Evolutionary conservation across 2,888 invertebrate species (phyloP), one percentile per base, ranked within the genome.

Genomic region (Melanophora roralis): DNA sequence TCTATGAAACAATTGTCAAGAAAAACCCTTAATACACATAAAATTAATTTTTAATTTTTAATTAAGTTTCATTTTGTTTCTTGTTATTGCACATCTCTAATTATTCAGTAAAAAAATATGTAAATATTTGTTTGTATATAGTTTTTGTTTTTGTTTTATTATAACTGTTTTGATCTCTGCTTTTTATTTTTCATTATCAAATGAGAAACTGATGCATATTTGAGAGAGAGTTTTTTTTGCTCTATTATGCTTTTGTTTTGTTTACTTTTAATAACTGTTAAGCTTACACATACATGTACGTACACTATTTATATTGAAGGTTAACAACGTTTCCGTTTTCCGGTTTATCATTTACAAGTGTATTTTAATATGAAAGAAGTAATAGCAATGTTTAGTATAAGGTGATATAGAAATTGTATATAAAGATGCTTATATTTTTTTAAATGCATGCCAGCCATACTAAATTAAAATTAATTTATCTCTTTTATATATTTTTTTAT

Each of bases 271-370:
- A 1, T 16, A 32, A 8, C n/a, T 23, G 21, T 23, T 21, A 21
- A 47, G 14, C 16, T 65, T 51, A 71, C 51, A 11, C 51, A 36
- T 62, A 51, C 34, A 71, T 71, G 60, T 60, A 72, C 71, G 71
- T 72, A 72, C 53, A 53, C 71, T 62, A 62, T 72, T 72, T 43
- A 51, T 53, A 40, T 40, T 40, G 71, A 71, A 60, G 60, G 60
- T 43, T 57, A 40, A 40, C 16, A 60, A 14, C 60, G 51, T 43
- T 53, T 51, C 49, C 60, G n/a, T 59, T 34, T 53, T 71, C 51
- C 51, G 40, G 32, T 71, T 51, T 38, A 40, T 32, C 49, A 60
- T 71, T 51, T 51, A 51, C 40, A 71, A 21, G 8, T 27, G 23
- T 40, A 3, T 60, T 60, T 21, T 27, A 27, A 27, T 27, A 5